phyloP scores from a whole-genome alignment of 2,797 vertebrate species.

The Myiothlypis coronata region DNA sequence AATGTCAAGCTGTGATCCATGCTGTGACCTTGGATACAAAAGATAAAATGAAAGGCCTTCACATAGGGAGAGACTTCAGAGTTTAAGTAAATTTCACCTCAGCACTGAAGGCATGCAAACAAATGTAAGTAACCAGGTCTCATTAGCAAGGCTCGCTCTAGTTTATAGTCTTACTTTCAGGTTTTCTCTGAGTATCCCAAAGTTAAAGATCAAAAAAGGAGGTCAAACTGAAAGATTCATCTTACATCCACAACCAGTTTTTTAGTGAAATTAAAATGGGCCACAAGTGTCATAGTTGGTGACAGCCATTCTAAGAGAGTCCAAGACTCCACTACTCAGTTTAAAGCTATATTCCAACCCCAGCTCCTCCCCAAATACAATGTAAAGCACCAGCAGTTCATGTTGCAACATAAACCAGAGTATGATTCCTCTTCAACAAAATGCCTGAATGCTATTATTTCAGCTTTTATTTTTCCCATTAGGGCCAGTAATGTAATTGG shows the following conservation, averaged over 20 bases:
- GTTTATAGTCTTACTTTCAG: not conserved
- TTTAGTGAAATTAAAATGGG: not conserved
- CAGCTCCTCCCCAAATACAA: not conserved
- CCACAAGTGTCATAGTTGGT: not conserved
- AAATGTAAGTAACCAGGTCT: not conserved
- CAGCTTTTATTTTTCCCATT: not conserved
- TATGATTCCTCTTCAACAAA: not conserved
- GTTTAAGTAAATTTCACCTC: not conserved
- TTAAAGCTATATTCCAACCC: not conserved
- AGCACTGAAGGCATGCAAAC: not conserved
- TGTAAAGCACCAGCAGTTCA: not conserved
- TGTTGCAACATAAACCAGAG: not conserved
- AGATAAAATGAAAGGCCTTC: not conserved
- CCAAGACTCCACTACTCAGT: not conserved
- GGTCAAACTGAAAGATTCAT: not conserved
- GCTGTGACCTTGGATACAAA: not conserved
- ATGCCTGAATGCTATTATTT: not conserved
- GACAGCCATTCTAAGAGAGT: not conserved
- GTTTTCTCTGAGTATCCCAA: not conserved
- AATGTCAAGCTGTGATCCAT: not conserved
- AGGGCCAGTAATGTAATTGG: not conserved
- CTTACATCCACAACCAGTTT: not conserved
- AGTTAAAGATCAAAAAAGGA: not conserved
- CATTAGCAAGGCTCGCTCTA: not conserved
- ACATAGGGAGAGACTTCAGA: not conserved